phyloP scores from a whole-genome alignment of 1,140 invertebrate genomes.

The Bombus ignitus region DNA sequence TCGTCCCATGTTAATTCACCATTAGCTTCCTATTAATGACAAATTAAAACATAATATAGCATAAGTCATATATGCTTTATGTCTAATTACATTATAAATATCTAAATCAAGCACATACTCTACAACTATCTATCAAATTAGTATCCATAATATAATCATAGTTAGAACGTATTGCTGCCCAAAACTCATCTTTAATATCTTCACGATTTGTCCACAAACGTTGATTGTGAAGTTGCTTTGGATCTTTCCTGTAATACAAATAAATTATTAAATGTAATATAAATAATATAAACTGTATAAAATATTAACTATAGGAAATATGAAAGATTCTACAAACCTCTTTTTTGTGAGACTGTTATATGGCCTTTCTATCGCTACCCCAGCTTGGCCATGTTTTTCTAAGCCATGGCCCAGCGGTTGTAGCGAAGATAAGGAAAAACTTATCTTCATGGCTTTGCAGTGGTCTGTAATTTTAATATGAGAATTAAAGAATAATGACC shows the following conservation, averaged over 20 bases:
- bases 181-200: slow-evolving; percentile 91
- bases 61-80: neutral
- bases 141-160: slow-evolving; percentile 98
- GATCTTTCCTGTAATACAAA: slow-evolving; percentile 82
- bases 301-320: slow-evolving; percentile 11
- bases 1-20: slow-evolving; percentile 88
- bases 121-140: slow-evolving; percentile 94
- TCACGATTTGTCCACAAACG: slow-evolving; percentile 88
- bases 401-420: slow-evolving; percentile 82
- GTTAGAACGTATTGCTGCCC: slow-evolving; percentile 93
- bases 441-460: slow-evolving; percentile 82
- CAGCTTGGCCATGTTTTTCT: slow-evolving; percentile 83
- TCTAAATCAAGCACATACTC: slow-evolving; percentile 79
- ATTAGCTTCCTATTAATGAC: slow-evolving; percentile 87
- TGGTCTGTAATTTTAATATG: slow-evolving; percentile 70
- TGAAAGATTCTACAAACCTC: slow-evolving; percentile 71
- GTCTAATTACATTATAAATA: slow-evolving; percentile 18
- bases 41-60: neutral
- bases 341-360: slow-evolving; percentile 89
- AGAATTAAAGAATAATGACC: neutral
- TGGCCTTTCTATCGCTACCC: slow-evolving; percentile 82
- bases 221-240: slow-evolving; percentile 85
- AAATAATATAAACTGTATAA: neutral
- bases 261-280: neutral
- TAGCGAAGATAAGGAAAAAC: slow-evolving; percentile 84